These are phyloP conservation scores for Hydrozoanthus gracilis DNA, from an alignment of 92 coral and sea anemone genomes.

Conservation along the genomic window DNA sequence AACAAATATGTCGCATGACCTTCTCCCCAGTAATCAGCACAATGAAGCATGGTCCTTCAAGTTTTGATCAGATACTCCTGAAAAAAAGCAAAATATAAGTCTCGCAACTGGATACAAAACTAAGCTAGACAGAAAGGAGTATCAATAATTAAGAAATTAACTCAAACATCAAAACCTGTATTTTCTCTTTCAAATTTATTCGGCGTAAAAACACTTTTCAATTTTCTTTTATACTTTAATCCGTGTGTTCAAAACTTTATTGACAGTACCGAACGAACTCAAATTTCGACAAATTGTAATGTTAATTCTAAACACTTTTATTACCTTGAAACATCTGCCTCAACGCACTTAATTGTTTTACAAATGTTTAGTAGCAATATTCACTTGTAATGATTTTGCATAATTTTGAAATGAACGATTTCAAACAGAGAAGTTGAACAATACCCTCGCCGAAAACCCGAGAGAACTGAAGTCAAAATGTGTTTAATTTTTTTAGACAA, in stretches of 20 bases:
- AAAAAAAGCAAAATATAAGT: background rate
- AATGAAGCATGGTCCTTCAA: background rate
- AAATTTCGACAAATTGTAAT: no score
- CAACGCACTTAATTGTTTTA: background rate
- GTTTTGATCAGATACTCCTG: background rate
- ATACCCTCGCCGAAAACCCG: background rate
- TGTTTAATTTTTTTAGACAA: background rate
- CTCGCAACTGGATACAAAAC: background rate
- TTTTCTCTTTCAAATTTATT: background rate
- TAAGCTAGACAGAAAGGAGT: no score
- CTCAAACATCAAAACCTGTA: background rate
- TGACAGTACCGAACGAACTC: no score
- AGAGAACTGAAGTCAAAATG: background rate
- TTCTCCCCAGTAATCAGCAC: slow-evolving; percentile 19
- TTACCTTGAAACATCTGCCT: background rate
- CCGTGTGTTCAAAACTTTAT: no score
- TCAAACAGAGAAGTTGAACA: background rate
- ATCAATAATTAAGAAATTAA: background rate
- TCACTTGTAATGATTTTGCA: background rate
- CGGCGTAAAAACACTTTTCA: no score
- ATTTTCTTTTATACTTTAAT: no score
- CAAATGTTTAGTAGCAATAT: background rate
- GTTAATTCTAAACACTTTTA: no score
- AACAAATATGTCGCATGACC: slow-evolving; percentile 4
- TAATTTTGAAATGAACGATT: background rate